phyloP scores from a whole-genome alignment of 2,797 vertebrate species.

The Hypotaenidia philippensis region DNA sequence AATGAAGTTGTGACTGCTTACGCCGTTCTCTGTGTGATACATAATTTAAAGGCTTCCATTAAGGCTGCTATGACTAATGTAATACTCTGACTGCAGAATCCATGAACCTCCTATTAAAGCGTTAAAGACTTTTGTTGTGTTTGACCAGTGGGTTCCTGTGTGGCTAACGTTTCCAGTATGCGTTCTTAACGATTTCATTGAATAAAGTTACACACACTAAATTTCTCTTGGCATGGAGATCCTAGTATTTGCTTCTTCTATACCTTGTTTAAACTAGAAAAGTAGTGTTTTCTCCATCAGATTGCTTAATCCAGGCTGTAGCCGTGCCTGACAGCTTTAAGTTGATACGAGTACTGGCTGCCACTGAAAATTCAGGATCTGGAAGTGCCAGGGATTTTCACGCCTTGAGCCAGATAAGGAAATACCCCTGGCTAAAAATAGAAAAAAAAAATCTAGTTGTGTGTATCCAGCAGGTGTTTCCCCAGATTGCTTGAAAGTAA shows the following conservation, averaged over 20 bases:
- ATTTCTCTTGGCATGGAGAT: neutral
- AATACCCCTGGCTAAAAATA: neutral
- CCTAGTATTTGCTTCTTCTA: neutral
- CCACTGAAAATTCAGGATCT: neutral
- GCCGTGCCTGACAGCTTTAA: neutral
- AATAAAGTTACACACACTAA: neutral
- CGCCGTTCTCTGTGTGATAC: neutral
- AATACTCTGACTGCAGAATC: constrained; percentile 10
- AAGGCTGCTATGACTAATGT: neutral
- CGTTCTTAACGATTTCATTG: constrained; percentile 33
- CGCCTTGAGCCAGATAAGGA: neutral
- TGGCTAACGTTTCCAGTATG: neutral
- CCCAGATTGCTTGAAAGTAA: neutral
- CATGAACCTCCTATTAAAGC: neutral
- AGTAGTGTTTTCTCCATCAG: neutral
- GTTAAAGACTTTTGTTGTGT: constrained; percentile 15
- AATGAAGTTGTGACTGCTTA: constrained; percentile 17
- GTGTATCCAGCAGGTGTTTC: neutral
- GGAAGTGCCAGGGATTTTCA: neutral
- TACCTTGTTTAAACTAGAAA: neutral
- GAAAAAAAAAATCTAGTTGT: neutral
- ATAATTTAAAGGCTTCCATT: constrained; percentile 55
- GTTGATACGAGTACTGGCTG: neutral
- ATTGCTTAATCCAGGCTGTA: neutral
- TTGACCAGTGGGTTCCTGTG: neutral